Evolutionary conservation across 2,797 vertebrate genomes (phyloP).

Genomic region (Mionectes olivaceus): DNA sequence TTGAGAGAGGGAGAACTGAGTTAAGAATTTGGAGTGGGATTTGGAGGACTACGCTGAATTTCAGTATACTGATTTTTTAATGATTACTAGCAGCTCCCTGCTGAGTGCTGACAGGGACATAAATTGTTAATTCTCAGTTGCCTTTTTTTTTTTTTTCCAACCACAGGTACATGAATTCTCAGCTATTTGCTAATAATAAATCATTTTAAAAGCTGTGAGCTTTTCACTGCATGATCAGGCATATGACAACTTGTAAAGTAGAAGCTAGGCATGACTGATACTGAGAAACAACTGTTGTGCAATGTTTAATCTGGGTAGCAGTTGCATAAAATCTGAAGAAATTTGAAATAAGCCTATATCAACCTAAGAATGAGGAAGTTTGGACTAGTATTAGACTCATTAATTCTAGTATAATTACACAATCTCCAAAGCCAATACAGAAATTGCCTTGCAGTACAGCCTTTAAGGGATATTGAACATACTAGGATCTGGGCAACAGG

Average conservation of each 20-base stretch:
- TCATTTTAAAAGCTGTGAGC: neutral
- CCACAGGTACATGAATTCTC: neutral
- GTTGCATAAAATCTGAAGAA: neutral
- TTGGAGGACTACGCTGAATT: neutral
- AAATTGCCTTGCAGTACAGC: neutral
- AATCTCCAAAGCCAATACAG: neutral
- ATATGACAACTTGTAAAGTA: neutral
- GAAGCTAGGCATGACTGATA: neutral
- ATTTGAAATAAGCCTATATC: neutral
- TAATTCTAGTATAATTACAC: neutral
- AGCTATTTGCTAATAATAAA: neutral
- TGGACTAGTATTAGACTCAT: neutral
- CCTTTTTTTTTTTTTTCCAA: neutral
- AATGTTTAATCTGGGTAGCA: neutral
- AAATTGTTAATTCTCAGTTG: neutral
- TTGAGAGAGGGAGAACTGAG: neutral
- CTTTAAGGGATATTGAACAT: neutral
- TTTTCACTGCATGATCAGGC: neutral
- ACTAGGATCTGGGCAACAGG: neutral
- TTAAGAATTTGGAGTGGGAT: neutral
- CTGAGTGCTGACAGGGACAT: neutral
- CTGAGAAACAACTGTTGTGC: neutral
- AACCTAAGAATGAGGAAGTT: rapidly evolving
- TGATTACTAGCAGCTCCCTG: neutral
- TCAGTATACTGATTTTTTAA: neutral